phyloP scores from a whole-genome alignment of 2,797 vertebrate genomes.

The Hirundo rustica region DNA sequence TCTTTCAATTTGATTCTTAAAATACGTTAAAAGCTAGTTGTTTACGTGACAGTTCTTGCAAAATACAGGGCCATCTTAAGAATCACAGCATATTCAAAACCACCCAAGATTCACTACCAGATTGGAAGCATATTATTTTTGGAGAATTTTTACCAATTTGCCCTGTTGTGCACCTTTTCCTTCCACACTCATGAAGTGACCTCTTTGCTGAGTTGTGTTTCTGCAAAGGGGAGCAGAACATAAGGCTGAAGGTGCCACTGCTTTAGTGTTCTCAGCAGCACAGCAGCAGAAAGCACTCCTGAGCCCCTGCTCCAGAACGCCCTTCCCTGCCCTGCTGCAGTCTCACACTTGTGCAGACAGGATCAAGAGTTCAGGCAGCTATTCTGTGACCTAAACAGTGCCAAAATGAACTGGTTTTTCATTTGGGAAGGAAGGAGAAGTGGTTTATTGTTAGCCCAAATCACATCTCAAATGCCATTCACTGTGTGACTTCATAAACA shows the following conservation, averaged over 20 bases:
- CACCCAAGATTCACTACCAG: background rate
- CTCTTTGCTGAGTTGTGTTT: background rate
- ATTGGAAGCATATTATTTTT: background rate
- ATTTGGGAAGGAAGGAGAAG: background rate
- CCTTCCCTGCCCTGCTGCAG: background rate
- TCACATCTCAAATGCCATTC: background rate
- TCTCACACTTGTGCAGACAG: background rate
- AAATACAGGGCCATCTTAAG: background rate
- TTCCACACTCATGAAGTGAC: background rate
- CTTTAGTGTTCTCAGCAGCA: accelerated
- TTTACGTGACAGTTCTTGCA: background rate
- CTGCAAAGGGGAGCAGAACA: background rate
- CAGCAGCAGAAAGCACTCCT: background rate
- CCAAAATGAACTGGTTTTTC: background rate
- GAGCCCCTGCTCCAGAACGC: background rate
- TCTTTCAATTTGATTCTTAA: background rate
- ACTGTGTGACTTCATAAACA: background rate
- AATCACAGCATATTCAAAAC: background rate
- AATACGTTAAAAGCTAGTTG: background rate
- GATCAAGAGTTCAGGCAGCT: background rate
- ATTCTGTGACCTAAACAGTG: background rate
- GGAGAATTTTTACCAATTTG: background rate
- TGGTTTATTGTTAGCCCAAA: background rate
- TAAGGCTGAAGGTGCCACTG: background rate
- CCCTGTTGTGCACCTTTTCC: background rate